These are phyloP conservation scores for Periplaneta americana DNA, from an alignment of 1,140 invertebrate genomes.

Conservation along the genomic window DNA sequence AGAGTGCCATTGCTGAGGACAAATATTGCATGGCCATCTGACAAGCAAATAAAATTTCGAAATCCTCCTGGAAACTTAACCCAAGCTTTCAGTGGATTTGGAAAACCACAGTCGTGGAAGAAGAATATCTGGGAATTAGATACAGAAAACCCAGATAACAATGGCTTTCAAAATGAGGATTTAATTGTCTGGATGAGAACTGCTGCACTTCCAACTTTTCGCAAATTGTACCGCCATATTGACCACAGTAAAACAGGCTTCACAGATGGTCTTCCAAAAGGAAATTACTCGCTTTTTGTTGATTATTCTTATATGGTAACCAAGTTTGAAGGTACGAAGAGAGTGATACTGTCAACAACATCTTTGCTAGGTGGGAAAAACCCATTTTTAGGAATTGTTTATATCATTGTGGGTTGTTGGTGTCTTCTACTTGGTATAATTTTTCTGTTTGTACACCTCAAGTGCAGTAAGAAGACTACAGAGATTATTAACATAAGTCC, in stretches of 20 bases:
- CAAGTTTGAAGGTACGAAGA: conserved; percentile 87
- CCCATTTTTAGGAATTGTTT: conserved; percentile 96
- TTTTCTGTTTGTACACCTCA: conserved; percentile 88
- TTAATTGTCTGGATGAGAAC: conserved; percentile 99
- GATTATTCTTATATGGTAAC: conserved; percentile 87
- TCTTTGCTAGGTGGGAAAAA: conserved; percentile 96
- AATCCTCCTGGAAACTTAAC: conserved; percentile 63
- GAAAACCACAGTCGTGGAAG: conserved; percentile 74
- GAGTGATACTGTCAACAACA: conserved; percentile 94
- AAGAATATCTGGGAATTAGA: conserved; percentile 77
- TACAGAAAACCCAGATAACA: conserved; percentile 60
- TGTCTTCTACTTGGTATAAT: conserved; percentile 88
- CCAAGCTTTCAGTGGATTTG: conserved; percentile 9
- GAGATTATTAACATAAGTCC: background rate
- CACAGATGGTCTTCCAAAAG: conserved; percentile 61
- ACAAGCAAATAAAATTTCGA: conserved; percentile 89
- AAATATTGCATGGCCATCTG: conserved; percentile 96
- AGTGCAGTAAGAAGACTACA: conserved; percentile 67
- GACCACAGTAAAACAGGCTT: conserved; percentile 58
- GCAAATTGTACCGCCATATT: conserved; percentile 87
- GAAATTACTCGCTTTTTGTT: conserved; percentile 69
- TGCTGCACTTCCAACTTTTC: conserved; percentile 89
- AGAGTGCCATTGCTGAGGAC: conserved; percentile 63
- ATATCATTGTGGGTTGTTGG: conserved; percentile 92
- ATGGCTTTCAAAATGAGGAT: conserved; percentile 95